These are phyloP conservation scores for Australoheros facetus DNA, from an alignment of 2,797 vertebrate species.

Conservation along the genomic window DNA sequence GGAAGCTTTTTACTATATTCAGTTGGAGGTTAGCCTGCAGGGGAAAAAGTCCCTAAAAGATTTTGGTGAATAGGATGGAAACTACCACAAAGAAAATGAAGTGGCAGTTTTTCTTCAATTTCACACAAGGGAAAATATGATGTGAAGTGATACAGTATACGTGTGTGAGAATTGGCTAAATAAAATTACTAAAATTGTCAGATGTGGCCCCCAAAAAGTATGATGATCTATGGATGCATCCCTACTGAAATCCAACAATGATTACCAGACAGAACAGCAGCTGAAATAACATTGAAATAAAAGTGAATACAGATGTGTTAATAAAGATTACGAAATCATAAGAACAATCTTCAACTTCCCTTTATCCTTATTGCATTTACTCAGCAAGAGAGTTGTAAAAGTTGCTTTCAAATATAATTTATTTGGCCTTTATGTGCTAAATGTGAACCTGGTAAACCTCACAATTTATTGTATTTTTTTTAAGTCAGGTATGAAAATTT, in stretches of 20 bases:
- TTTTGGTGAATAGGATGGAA: not conserved
- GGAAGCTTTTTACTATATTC: not conserved
- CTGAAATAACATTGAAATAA: not conserved
- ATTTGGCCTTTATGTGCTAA: not conserved
- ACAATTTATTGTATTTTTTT: not conserved
- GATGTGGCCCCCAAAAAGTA: not conserved
- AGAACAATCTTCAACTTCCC: not conserved
- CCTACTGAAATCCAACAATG: not conserved
- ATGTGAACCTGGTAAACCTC: not conserved
- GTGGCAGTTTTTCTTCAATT: not conserved
- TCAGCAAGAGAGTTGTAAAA: not conserved
- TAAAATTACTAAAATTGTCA: not conserved
- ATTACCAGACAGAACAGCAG: not conserved
- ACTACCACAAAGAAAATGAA: not conserved
- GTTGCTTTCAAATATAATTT: not conserved
- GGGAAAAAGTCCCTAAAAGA: not conserved
- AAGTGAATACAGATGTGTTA: not conserved
- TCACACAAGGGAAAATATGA: not conserved
- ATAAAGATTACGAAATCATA: not conserved
- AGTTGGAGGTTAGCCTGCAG: not conserved
- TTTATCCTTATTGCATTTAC: not conserved
- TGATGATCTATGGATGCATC: not conserved
- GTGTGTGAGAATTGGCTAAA: not conserved
- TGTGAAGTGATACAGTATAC: not conserved
- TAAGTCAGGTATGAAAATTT: not conserved